Evolutionary conservation across 2,888 invertebrate genomes (phyloP), one percentile per base, ranked within the genome.

Genomic region (Tetragonisca angustula): DNA sequence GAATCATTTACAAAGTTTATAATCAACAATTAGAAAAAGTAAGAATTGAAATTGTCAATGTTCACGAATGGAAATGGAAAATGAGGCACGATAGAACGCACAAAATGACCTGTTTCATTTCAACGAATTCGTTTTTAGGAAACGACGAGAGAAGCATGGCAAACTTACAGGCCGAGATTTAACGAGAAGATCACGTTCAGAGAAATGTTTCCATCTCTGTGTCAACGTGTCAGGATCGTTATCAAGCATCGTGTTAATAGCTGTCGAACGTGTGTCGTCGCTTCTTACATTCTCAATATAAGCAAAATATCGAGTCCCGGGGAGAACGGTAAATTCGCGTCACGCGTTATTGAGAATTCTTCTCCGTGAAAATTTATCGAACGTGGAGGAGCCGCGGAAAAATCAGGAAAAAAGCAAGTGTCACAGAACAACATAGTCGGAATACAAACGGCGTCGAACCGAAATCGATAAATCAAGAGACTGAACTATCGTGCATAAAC

Each of bases 191-290:
- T 98, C 36, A 96, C 96, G 1, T 97, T 98, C 91, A 96, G 96
- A 2, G 98, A 98, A 94, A 96, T 97, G 95, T 98, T 97, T 94
- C 98, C 98, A 0, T 97, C 98, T 1, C 94, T 97, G 69, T 97
- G 97, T 86, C 97, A 97, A 89, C 95, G 96, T 0, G 96, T 98
- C 61, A 96, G 96, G 83, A 95, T 98, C 4, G 96, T 97, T 71
- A 93, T 97, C 71, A 94, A 93, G 81, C 89, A 92, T 62, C 91
- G 91, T 59, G 79, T 91, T 61, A 85, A 91, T 68, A 87, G 89
- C 43, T 87, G 89, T 24, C 92, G 93, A 36, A 95, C 95, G 87
- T 94, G 94, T n/a, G 93, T 95, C 69, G 94, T 96, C 43, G 96
- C 96, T 6, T 95, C 95, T 2, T 95, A 96, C 87, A 95, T 95